A percentile compares a stretch with the other conserved stretches of the same genome.
phyloP scores from a whole-genome alignment of 2,113 vertebrate genomes.

The Tamias sibiricus region DNA sequence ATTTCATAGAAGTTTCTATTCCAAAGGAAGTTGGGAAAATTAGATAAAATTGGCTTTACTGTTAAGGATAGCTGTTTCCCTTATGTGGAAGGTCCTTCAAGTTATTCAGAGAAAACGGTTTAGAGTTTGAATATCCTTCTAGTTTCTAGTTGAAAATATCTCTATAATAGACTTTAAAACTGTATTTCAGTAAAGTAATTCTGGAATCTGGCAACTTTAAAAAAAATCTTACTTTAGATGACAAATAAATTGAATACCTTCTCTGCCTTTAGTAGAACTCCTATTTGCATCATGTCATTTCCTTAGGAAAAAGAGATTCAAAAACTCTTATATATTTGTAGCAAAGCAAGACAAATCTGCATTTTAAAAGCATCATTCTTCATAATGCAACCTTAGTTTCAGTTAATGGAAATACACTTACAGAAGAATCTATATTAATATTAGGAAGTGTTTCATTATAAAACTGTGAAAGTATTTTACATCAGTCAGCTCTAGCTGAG shows the following conservation, averaged over 20 bases:
- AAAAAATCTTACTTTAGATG: conserved; percentile 56
- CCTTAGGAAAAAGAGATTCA: conserved; percentile 44
- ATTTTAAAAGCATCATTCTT: conserved; percentile 24
- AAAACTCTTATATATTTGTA: background rate
- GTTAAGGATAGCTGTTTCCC: conserved; percentile 73
- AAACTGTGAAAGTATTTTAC: conserved; percentile 26
- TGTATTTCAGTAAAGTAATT: conserved; percentile 72
- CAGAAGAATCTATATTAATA: background rate
- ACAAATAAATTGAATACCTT: conserved; percentile 69
- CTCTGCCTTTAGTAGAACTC: conserved; percentile 14
- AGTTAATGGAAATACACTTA: background rate
- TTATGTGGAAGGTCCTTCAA: conserved; percentile 79
- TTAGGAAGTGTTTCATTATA: background rate
- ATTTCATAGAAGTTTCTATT: conserved; percentile 81
- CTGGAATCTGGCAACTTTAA: conserved; percentile 51
- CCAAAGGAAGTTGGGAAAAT: conserved; percentile 84
- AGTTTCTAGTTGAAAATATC: conserved; percentile 74
- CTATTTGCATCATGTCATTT: background rate
- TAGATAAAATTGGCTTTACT: conserved; percentile 80
- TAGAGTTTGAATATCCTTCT: conserved; percentile 72
- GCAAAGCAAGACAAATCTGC: background rate
- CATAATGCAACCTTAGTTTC: background rate
- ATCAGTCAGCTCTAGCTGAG: background rate
- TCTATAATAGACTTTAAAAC: conserved; percentile 63
- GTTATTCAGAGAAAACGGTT: conserved; percentile 75